Evolutionary conservation across 2,888 invertebrate genomes (phyloP), one percentile per base, ranked within the genome.

Genomic region (Venustoraphidia nigricollis): DNA sequence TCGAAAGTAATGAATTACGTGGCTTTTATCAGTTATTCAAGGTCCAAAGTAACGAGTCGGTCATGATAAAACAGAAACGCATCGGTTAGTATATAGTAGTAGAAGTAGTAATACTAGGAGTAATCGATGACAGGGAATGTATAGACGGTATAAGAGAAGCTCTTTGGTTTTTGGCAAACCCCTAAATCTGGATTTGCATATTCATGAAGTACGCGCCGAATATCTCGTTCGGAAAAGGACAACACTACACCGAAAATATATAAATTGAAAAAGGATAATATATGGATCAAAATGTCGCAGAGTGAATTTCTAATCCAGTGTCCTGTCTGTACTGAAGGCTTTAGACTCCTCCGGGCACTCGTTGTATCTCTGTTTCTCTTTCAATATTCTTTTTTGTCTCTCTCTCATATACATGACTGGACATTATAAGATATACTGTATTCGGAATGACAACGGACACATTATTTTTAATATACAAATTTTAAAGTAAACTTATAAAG

Each of bases 161-260:
- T 41, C 61, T 63, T 64, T 59, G 63, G 65, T 64, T 64, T 65
- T 64, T 64, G 62, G 63, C 63, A 61, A 48, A 52, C 61, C 62
- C 62, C 56, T 64, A 65, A 65, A 62, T 57, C 62, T 57, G 62
- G 63, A 64, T 65, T 62, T 65, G 63, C 65, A 65, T 65, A 65
- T 65, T 65, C 63, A 65, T 64, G 60, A 55, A 56, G 58, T 58
- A 60, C 53, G 49, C 53, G 10, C 9, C 40, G 40, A 39, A 39
- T 39, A 39, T 39, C 11, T 39, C 40, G 14, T 39, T 11, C 14
- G 9, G 40, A 39, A 11, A 49, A 49, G 51, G 55, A 58, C 58
- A 58, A 34, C 14, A 44, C 27, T n/a, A 36, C 9, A n/a, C 11
- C n/a, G 34, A 11, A 10, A 34, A 38, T 34, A 36, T 14, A 48